phyloP scores from a whole-genome alignment of 2,888 invertebrate species.

The Xanthia icteritia region DNA sequence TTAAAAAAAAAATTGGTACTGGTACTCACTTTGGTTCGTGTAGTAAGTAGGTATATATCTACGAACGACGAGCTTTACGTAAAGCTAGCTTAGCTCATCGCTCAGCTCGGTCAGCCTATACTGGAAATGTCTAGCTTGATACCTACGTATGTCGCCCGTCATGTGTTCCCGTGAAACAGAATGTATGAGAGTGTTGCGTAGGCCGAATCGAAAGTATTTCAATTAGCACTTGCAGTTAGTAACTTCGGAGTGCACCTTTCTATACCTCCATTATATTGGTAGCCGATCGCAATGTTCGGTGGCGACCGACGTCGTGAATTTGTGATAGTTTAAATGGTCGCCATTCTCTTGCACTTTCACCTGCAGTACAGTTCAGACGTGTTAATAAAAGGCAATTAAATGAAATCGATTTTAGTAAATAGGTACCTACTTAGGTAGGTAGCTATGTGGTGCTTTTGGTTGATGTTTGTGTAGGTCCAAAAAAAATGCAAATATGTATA shows the following conservation, averaged over 20 bases:
- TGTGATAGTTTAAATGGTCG: constrained; percentile 26
- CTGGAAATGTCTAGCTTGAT: background rate
- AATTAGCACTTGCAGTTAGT: background rate
- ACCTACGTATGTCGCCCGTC: background rate
- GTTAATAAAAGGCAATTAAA: background rate
- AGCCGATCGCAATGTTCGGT: constrained; percentile 6
- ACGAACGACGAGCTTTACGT: background rate
- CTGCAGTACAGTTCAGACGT: constrained; percentile 25
- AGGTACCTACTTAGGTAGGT: no score
- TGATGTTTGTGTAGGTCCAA: no score
- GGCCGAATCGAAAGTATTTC: constrained; percentile 8
- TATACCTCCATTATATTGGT: background rate
- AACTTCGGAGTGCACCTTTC: constrained; percentile 19
- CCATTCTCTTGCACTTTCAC: constrained; percentile 48
- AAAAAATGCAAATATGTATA: no score
- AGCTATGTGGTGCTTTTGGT: no score
- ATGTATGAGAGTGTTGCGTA: background rate
- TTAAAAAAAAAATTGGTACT: no score
- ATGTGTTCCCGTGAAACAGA: background rate
- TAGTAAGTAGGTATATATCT: background rate
- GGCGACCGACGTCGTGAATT: background rate
- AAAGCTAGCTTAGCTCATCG: background rate
- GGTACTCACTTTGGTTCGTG: background rate
- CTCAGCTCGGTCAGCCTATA: background rate
- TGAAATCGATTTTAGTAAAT: background rate